Conservation (phyloP, 37 sponge, comb jelly and placozoan genomes). For the Cladorhizidae sp. region DNA sequence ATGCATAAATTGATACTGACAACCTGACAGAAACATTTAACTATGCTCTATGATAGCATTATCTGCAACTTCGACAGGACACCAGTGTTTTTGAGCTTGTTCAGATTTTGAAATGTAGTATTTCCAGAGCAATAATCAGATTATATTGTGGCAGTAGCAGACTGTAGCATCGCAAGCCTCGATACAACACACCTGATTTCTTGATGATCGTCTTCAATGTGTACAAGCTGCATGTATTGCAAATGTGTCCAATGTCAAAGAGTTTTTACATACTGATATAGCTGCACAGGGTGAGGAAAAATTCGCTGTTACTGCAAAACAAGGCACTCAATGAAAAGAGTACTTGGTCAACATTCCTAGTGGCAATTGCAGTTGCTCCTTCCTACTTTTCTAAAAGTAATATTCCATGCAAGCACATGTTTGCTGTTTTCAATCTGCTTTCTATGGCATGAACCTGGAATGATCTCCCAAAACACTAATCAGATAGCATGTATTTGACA, state of each 20-base stretch:
- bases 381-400: not conserved
- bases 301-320: slow-evolving; percentile 13
- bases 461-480: slow-evolving; percentile 13
- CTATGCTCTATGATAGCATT: not conserved
- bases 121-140: slow-evolving; percentile 2
- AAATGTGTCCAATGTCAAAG: not conserved
- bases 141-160: not conserved
- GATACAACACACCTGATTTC: slow-evolving; percentile 11
- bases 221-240: too few species aligned
- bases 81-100: too few species aligned
- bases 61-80: not conserved
- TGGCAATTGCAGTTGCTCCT: slow-evolving; percentile 25
- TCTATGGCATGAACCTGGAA: slow-evolving; percentile 11
- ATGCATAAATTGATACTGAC: too few species aligned
- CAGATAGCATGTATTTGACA: too few species aligned
- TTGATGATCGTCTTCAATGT: not conserved
- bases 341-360: too few species aligned
- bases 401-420: too few species aligned
- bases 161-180: slow-evolving; percentile 20
- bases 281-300: slow-evolving; percentile 3
- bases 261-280: slow-evolving; percentile 8
- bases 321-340: not conserved
- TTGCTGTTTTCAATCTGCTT: too few species aligned
- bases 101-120: not conserved
- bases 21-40: too few species aligned